phyloP scores from a whole-genome alignment of 2,888 invertebrate species.

The Smittia sp. region DNA sequence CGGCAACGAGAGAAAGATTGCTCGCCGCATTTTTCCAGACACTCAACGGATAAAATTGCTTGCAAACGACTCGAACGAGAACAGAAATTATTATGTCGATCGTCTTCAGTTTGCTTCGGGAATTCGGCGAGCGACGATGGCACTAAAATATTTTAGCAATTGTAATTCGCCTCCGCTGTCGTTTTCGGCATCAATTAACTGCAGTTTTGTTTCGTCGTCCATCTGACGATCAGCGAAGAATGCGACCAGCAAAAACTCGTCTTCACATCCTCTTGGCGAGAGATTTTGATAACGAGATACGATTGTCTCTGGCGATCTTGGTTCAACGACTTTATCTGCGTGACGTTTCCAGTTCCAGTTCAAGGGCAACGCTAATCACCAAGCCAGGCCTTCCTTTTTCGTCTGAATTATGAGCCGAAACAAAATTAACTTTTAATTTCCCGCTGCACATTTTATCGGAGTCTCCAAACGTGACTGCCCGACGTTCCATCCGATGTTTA shows the following conservation, averaged over 20 bases:
- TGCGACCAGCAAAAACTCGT: not conserved
- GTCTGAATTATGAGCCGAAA: not conserved
- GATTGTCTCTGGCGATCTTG: not conserved
- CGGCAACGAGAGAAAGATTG: not conserved
- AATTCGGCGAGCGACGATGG: not conserved
- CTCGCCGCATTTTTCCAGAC: not conserved
- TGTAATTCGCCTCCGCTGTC: not conserved
- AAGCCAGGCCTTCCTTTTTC: too few species aligned
- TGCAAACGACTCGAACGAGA: not conserved
- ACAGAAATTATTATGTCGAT: not conserved
- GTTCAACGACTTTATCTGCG: not conserved
- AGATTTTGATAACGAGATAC: not conserved
- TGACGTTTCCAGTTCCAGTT: not conserved
- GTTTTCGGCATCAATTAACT: not conserved
- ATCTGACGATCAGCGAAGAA: conserved; percentile 1
- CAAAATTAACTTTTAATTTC: not conserved
- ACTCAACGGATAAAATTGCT: too few species aligned
- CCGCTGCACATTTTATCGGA: not conserved
- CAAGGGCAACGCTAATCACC: not conserved
- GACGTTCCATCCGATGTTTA: too few species aligned
- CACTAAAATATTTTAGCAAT: conserved; percentile 12
- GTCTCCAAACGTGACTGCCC: not conserved
- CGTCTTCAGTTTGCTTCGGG: not conserved
- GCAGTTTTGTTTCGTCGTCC: not conserved
- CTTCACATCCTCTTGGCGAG: not conserved